Evolutionary conservation across 2,113 vertebrate species (phyloP).

Genomic region (Condylura cristata): DNA sequence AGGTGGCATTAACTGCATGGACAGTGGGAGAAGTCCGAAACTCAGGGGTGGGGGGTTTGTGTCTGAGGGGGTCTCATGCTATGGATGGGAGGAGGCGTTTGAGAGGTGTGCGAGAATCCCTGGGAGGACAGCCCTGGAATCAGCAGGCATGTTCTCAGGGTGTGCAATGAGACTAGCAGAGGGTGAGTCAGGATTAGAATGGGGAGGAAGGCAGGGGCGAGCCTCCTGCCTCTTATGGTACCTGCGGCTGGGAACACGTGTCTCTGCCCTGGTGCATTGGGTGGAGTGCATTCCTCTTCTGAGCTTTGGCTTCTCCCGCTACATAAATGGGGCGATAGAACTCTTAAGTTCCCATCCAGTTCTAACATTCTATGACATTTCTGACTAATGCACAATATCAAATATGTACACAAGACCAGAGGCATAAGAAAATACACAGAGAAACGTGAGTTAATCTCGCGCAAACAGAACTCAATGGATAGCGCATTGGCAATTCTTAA

Average conservation of each 20-base stretch:
- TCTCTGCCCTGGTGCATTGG: not conserved
- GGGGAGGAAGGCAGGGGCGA: fast-evolving
- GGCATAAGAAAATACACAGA: conserved; percentile 33
- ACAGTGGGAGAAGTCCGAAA: not conserved
- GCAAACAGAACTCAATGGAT: not conserved
- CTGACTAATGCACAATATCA: conserved; percentile 58
- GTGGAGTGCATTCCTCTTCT: not conserved
- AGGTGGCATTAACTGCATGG: too few relatives aligned
- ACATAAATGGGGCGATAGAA: not conserved
- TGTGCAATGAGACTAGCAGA: not conserved
- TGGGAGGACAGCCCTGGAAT: not conserved
- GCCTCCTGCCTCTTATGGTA: not conserved
- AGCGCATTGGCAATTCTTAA: not conserved
- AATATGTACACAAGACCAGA: conserved; percentile 59
- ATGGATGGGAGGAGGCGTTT: not conserved
- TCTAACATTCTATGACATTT: conserved; percentile 57
- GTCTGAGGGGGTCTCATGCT: not conserved
- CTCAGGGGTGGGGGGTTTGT: too few relatives aligned
- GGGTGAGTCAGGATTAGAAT: not conserved
- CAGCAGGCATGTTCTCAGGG: not conserved
- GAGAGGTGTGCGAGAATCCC: not conserved
- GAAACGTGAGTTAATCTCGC: not conserved
- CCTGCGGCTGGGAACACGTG: fast-evolving
- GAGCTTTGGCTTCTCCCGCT: not conserved
- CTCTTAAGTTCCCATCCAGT: not conserved